phyloP scores from a whole-genome alignment of 2,797 vertebrate genomes.

The Salarias fasciatus region DNA sequence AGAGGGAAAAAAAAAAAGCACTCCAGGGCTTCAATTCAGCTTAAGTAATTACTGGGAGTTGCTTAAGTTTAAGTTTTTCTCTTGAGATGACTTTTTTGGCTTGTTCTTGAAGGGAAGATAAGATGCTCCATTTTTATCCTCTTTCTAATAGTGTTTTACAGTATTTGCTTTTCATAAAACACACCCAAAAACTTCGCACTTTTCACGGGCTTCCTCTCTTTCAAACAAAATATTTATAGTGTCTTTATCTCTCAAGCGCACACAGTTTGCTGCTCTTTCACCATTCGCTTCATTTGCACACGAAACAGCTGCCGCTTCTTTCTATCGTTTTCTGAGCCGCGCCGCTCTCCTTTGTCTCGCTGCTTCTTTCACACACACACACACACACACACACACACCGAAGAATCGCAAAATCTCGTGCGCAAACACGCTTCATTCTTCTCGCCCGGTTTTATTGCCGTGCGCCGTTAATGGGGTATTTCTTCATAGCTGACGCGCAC shows the following conservation, averaged over 20 bases:
- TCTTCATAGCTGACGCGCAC: conserved; percentile 29
- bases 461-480: conserved; percentile 17
- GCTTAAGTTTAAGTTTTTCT: conserved; percentile 36
- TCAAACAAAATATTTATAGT: conserved; percentile 23
- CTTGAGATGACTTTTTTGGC: conserved; percentile 23
- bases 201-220: conserved; percentile 2
- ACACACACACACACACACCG: no score
- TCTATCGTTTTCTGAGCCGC: conserved; percentile 11
- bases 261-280: conserved; percentile 15
- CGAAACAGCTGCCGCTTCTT: conserved; percentile 7
- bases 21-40: conserved; percentile 44
- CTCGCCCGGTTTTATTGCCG: conserved; percentile 19
- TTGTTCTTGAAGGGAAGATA: conserved; percentile 16
- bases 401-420: not conserved
- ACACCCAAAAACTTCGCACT: conserved; percentile 4
- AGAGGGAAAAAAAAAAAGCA: conserved; percentile 22
- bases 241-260: conserved; percentile 28
- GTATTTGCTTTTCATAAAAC: conserved; percentile 31
- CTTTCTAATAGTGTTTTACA: conserved; percentile 19
- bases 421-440: not conserved
- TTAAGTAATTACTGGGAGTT: conserved; percentile 53
- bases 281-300: conserved; percentile 19
- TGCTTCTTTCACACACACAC: conserved; percentile 16
- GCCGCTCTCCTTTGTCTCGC: conserved; percentile 2
- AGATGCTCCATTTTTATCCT: not conserved